Evolutionary conservation across 37 sponge, comb jelly and placozoan species (phyloP).

Genomic region (Beroe ovata): DNA sequence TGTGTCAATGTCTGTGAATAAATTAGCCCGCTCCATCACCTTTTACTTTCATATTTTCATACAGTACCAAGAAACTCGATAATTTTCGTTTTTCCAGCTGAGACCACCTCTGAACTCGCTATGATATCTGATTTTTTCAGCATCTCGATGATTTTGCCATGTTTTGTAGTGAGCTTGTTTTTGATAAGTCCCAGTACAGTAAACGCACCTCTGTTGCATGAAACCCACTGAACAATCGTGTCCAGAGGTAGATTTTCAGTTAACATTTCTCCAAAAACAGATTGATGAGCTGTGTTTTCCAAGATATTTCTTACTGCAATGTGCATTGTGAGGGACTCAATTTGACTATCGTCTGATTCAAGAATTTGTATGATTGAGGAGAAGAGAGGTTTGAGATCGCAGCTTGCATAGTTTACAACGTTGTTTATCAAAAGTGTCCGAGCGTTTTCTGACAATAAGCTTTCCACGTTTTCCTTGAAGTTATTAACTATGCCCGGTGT

Average conservation of each 20-base stretch:
- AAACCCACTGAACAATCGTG: not conserved
- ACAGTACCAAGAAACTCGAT: conserved; percentile 24
- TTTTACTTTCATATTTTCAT: too few species aligned
- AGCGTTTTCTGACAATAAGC: conserved; percentile 19
- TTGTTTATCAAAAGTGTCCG: not conserved
- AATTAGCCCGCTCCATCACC: too few species aligned
- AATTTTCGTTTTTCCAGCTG: not conserved
- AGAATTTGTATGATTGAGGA: not conserved
- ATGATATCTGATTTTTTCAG: not conserved
- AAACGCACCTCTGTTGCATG: conserved; percentile 19
- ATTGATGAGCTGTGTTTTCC: not conserved
- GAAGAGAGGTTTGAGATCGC: not conserved
- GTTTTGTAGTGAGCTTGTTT: not conserved
- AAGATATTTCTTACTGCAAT: not conserved
- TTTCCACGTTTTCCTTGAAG: conserved; percentile 67
- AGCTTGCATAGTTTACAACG: conserved; percentile 1
- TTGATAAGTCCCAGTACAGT: conserved; percentile 32
- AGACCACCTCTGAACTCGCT: not conserved
- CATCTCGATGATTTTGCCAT: not conserved
- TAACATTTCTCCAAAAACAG: not conserved
- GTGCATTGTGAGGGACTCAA: conserved; percentile 6
- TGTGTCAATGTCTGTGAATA: too few species aligned
- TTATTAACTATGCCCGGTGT: conserved; percentile 69
- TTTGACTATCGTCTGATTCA: not conserved
- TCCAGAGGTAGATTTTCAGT: not conserved